Evolutionary conservation across 1,140 invertebrate genomes (phyloP).

Genomic region (Cydia amplana): DNA sequence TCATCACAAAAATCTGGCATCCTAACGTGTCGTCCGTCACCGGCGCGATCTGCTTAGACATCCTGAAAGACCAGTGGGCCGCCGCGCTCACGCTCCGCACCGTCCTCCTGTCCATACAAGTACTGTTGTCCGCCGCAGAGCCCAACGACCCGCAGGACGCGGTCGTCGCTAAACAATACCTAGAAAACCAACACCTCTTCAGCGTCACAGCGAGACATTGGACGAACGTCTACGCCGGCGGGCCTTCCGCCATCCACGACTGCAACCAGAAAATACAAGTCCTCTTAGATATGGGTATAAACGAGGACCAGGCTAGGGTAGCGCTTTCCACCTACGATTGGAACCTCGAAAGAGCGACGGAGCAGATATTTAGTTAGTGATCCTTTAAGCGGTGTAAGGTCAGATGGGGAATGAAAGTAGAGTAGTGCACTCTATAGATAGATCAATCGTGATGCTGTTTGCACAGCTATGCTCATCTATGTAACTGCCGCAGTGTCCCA

Average conservation of each 20-base stretch:
- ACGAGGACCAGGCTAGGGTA: slow-evolving; percentile 89
- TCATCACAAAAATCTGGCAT: slow-evolving; percentile 99
- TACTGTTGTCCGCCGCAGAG: slow-evolving; percentile 94
- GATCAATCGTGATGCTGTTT: background rate
- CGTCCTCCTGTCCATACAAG: slow-evolving; percentile 95
- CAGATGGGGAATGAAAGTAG: slow-evolving; percentile 13
- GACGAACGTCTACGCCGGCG: slow-evolving; percentile 96
- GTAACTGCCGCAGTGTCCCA: background rate
- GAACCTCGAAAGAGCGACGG: slow-evolving; percentile 93
- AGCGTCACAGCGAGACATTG: slow-evolving; percentile 94
- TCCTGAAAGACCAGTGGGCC: slow-evolving; percentile 99
- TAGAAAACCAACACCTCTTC: slow-evolving; percentile 93
- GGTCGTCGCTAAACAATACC: slow-evolving; percentile 98
- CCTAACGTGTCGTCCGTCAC: slow-evolving; percentile 99
- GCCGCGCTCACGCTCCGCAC: slow-evolving; percentile 99
- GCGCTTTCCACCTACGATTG: slow-evolving; percentile 94
- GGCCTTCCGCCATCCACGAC: slow-evolving; percentile 83
- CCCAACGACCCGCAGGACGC: slow-evolving; percentile 98
- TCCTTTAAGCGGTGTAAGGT: slow-evolving; percentile 17
- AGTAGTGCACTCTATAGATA: background rate
- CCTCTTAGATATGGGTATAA: slow-evolving; percentile 93
- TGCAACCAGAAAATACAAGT: slow-evolving; percentile 91
- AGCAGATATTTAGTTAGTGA: slow-evolving; percentile 92
- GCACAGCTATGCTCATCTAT: background rate
- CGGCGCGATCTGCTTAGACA: slow-evolving; percentile 99